Evolutionary conservation across 2,797 vertebrate species (phyloP).

Genomic region (Miopithecus talapoin): DNA sequence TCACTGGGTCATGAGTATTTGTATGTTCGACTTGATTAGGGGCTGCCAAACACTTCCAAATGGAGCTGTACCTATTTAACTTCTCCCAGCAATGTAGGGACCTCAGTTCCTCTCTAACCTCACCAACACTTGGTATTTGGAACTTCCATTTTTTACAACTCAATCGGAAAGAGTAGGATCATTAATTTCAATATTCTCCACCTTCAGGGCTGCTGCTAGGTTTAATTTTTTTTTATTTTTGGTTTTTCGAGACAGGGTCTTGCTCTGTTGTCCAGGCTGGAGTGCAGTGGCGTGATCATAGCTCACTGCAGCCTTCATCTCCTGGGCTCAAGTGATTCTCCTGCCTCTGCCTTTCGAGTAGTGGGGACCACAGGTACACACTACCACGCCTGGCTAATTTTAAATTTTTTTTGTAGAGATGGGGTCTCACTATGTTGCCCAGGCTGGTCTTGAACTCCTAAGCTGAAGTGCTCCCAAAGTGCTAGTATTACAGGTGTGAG

Average conservation of each 20-base stretch:
- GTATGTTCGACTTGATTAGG: not conserved
- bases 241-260: not conserved
- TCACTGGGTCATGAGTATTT: not conserved
- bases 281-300: not conserved
- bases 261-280: not conserved
- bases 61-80: not conserved
- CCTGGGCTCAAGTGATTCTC: not conserved
- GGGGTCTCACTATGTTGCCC: not conserved
- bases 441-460: not conserved
- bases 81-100: not conserved
- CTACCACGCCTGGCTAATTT: not conserved
- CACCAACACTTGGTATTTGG: fast-evolving
- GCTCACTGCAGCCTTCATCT: not conserved
- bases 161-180: not conserved
- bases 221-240: too few relatives aligned
- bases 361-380: not conserved
- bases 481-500: not conserved
- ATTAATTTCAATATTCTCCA: not conserved
- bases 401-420: not conserved
- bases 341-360: not conserved
- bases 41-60: not conserved
- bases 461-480: not conserved
- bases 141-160: not conserved
- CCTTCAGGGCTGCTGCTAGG: not conserved
- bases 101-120: fast-evolving